Conservation (phyloP, 2,888 invertebrate species). For the Drosophila sordidula region DNA sequence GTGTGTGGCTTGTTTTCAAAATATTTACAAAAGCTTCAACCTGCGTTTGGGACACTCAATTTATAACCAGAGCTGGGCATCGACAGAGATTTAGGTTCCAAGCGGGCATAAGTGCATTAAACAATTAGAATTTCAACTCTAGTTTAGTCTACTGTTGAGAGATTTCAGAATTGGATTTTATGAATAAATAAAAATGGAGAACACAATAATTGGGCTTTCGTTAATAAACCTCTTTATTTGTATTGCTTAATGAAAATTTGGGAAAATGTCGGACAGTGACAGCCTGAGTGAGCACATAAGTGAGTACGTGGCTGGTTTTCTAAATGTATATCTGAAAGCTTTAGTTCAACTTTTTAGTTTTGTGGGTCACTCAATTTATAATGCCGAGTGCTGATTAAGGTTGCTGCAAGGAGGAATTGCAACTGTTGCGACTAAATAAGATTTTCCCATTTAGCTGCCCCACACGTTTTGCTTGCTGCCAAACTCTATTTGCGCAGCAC, state of each 20-base stretch:
- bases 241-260: constrained; percentile 32
- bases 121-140: too few relatives aligned
- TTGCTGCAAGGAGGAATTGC: background rate
- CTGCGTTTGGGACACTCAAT: background rate
- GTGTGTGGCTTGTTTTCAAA: constrained; percentile 4
- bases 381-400: constrained; percentile 21
- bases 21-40: background rate
- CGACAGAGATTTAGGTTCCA: background rate
- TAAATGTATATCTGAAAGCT: background rate
- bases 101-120: background rate
- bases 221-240: background rate
- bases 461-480: constrained; percentile 40
- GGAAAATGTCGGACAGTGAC: constrained; percentile 27
- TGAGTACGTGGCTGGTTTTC: background rate
- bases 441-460: constrained; percentile 28
- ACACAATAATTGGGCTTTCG: background rate
- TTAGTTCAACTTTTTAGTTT: background rate
- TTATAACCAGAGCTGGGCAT: background rate
- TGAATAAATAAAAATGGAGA: background rate
- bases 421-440: constrained; percentile 30
- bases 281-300: constrained; percentile 18
- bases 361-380: constrained; percentile 4
- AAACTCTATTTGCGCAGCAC: constrained; percentile 65
- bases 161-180: too few relatives aligned
- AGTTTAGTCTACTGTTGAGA: too few relatives aligned